A percentile compares a stretch with the other conserved stretches of the same genome.
These are phyloP conservation scores for Parotocinclus haroldoi DNA, from an alignment of 2,797 vertebrate genomes.

Conservation along the genomic window DNA sequence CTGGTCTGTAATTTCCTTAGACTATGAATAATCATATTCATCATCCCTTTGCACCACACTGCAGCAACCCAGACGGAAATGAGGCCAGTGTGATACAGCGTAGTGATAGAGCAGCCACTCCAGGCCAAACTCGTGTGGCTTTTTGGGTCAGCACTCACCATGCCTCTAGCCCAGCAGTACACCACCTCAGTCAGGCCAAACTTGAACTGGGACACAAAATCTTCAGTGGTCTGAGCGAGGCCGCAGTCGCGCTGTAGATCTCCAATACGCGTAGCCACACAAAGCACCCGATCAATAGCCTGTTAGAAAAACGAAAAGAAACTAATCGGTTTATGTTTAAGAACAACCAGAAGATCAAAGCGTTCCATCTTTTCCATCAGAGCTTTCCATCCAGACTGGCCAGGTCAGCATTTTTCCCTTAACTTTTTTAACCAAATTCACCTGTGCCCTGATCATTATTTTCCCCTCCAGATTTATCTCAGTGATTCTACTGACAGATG, in stretches of 20 bases:
- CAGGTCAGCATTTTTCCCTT: too few relatives aligned
- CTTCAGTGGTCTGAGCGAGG: conserved; percentile 80
- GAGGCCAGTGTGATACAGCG: not conserved
- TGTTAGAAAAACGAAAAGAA: conserved; percentile 39
- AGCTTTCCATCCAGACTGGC: too few relatives aligned
- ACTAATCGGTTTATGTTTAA: not conserved
- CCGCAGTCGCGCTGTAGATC: conserved; percentile 83
- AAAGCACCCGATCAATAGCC: conserved; percentile 77
- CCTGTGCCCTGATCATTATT: too few relatives aligned
- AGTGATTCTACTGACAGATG: too few relatives aligned
- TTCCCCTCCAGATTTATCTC: too few relatives aligned
- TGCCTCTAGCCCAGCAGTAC: conserved; percentile 91
- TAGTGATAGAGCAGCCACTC: not conserved
- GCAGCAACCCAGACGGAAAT: not conserved
- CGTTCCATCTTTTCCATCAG: too few relatives aligned
- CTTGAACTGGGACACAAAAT: conserved; percentile 85
- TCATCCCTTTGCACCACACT: too few relatives aligned
- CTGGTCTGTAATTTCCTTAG: too few relatives aligned
- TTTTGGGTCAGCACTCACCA: conserved; percentile 71
- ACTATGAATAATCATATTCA: too few relatives aligned
- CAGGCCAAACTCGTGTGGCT: not conserved
- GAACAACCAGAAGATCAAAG: too few relatives aligned
- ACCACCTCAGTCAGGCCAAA: conserved; percentile 90
- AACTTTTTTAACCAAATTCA: too few relatives aligned
- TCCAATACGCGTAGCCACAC: conserved; percentile 80